Evolutionary conservation across 2,797 vertebrate species (phyloP), one percentile per base, ranked within the genome.

Genomic region (Amphiprion clarkii): DNA sequence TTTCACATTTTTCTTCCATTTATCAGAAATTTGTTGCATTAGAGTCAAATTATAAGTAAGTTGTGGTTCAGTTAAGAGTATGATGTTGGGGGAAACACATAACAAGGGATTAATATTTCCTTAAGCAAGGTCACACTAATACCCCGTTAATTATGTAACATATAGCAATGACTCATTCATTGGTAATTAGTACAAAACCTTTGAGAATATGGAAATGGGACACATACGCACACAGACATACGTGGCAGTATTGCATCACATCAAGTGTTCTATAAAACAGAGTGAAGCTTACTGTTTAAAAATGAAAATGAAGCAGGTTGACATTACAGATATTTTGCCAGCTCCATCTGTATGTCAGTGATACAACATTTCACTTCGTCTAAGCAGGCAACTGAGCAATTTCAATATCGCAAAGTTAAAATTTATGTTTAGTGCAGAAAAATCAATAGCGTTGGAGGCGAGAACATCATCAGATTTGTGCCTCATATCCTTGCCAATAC

Each of bases 111-210:
- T 57, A 53, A 70, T 69, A 56, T 42, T 13, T 70, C 71, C 12
- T 67, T 6, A 33, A 59, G 55, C 48, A 71, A 76, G 74, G 61
- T 52, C 51, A 58, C 0, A 55, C 13, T 39, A 61, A 27, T n/a
- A 48, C 4, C 52, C 52, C 23, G 73, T 88, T 58, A 72, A 82
- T 81, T 53, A 82, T 88, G 60, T 27, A 79, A 65, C 36, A 67
- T 51, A 40, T 2, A 11, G 57, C 23, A 25, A 48, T 74, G 40
- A 81, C 48, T 58, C n/a, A 56, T 76, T 49, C 25, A 11, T 55
- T 74, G 65, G 7, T 66, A 73, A 79, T 80, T 78, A 76, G 52
- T 44, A 56, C 13, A 60, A 67, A 73, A 44, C 57, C 64, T 49
- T 54, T 19, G 51, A 58, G 74, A 72, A 67, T 59, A 67, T 52